Percentiles rank a stretch among this genome's conserved stretches.
Conservation (phyloP, 2,113 vertebrate genomes). For the Meles meles region DNA sequence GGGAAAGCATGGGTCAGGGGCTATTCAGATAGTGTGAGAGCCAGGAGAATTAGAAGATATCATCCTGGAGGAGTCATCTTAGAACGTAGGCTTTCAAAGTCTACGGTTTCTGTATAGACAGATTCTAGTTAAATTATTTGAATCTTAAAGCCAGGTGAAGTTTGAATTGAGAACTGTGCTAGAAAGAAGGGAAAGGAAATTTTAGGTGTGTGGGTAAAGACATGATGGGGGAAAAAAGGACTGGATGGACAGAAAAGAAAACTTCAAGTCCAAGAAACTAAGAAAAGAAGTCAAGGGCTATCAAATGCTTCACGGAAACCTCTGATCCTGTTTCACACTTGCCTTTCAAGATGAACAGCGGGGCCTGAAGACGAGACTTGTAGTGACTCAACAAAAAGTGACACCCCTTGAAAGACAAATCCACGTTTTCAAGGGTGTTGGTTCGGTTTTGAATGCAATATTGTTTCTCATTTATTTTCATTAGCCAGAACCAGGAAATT, state of each 20-base stretch:
- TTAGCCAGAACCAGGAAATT: constrained; percentile 66
- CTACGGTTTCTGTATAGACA: not conserved
- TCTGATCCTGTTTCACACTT: not conserved
- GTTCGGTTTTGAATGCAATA: not conserved
- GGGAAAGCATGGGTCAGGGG: not conserved
- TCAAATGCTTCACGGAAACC: not conserved
- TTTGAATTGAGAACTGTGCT: not conserved
- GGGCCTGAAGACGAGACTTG: not conserved
- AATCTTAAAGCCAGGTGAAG: not conserved
- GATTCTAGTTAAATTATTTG: not conserved
- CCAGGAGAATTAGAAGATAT: not conserved
- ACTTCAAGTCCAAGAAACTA: not conserved
- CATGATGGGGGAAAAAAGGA: not conserved
- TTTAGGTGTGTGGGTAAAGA: not conserved
- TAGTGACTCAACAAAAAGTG: constrained; percentile 40
- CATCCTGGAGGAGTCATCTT: not conserved
- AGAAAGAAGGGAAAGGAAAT: not conserved
- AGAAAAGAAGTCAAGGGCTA: not conserved
- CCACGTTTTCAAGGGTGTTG: constrained; percentile 10
- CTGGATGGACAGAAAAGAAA: not conserved
- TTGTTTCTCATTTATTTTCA: constrained; percentile 55
- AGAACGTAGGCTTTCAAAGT: not conserved
- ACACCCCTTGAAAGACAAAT: constrained; percentile 32
- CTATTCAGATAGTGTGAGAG: not conserved
- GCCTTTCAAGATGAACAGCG: not conserved